These are phyloP conservation scores for Papilio demoleus DNA, from an alignment of 2,888 invertebrate genomes.

Conservation along the genomic window DNA sequence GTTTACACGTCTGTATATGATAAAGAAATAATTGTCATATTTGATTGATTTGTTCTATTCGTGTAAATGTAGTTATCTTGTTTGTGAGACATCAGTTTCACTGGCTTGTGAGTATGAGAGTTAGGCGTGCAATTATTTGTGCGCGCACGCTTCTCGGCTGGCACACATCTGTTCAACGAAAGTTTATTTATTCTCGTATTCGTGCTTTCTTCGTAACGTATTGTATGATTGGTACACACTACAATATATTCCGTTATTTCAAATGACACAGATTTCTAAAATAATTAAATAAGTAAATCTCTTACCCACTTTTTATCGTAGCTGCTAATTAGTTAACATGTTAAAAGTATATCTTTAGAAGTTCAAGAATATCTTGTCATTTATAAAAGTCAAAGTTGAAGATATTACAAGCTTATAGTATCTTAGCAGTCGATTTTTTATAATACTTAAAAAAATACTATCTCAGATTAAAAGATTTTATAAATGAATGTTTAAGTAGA, in stretches of 20 bases:
- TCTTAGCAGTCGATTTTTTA: not conserved
- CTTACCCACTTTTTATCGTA: not conserved
- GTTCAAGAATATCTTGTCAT: not conserved
- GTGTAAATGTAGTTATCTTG: slow-evolving; percentile 23
- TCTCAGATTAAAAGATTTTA: not conserved
- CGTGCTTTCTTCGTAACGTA: slow-evolving; percentile 62
- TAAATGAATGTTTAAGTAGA: not conserved
- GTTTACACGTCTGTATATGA: not conserved
- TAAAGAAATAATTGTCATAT: slow-evolving; percentile 23
- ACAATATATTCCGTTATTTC: not conserved
- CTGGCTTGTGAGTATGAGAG: slow-evolving; percentile 54
- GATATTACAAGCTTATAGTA: too few relatives aligned
- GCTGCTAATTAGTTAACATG: not conserved
- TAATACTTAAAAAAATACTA: not conserved
- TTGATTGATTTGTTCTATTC: slow-evolving; percentile 29
- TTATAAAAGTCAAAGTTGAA: too few relatives aligned
- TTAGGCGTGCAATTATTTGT: slow-evolving; percentile 66
- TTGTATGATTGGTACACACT: slow-evolving; percentile 58
- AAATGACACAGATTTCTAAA: slow-evolving; percentile 9
- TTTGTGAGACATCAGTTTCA: slow-evolving; percentile 61
- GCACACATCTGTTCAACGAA: slow-evolving; percentile 75
- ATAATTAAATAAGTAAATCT: slow-evolving; percentile 5
- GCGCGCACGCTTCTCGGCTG: slow-evolving; percentile 62
- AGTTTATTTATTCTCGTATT: slow-evolving; percentile 75
- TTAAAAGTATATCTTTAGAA: not conserved